Percentiles rank a stretch among this genome's conserved stretches.
These are phyloP conservation scores for Drosophila gaucha DNA, from an alignment of 2,888 invertebrate genomes.

Conservation along the genomic window DNA sequence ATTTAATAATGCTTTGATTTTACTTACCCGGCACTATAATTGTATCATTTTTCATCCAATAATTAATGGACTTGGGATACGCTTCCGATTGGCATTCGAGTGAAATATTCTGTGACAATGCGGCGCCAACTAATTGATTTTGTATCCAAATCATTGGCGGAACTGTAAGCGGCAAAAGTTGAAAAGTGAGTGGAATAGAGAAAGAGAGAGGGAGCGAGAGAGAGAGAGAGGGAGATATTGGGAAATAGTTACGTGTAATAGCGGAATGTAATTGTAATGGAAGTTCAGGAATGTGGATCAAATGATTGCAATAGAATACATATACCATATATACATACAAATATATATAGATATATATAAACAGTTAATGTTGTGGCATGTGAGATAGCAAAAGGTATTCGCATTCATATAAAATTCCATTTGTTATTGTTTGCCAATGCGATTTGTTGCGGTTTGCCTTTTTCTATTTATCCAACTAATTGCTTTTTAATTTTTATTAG, in stretches of 20 bases:
- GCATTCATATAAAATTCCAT: conserved; percentile 64
- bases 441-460: conserved; percentile 51
- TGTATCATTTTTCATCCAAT: conserved; percentile 89
- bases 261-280: conserved; percentile 45
- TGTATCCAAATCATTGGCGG: conserved; percentile 90
- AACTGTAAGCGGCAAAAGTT: conserved; percentile 85
- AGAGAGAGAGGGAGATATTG: background rate
- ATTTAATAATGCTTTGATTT: too few relatives aligned
- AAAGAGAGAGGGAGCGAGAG: background rate
- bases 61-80: conserved; percentile 90
- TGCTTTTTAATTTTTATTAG: conserved; percentile 71
- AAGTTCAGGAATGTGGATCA: conserved; percentile 44
- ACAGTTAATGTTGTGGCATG: conserved; percentile 12
- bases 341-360: background rate
- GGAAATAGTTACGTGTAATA: conserved; percentile 23
- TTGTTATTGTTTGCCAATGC: conserved; percentile 49
- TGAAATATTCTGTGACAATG: conserved; percentile 88
- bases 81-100: conserved; percentile 90
- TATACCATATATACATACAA: too few relatives aligned
- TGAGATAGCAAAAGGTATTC: conserved; percentile 26
- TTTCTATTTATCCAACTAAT: conserved; percentile 63
- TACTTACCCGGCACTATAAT: conserved; percentile 87
- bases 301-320: conserved; percentile 21
- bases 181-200: background rate
- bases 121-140: conserved; percentile 90